These are phyloP conservation scores for Pangasius djambal DNA, from an alignment of 2,797 vertebrate species.

Conservation along the genomic window DNA sequence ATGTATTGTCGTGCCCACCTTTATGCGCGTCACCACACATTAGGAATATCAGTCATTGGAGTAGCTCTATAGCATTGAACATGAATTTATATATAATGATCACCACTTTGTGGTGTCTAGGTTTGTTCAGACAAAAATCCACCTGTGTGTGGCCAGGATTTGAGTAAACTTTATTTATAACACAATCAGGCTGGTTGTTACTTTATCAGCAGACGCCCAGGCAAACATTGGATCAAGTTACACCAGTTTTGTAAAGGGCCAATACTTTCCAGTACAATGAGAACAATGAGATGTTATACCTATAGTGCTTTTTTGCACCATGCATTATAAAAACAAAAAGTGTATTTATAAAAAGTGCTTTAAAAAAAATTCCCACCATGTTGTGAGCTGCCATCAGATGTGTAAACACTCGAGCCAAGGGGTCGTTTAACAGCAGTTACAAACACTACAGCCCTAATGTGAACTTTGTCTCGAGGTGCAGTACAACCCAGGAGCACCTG, in stretches of 20 bases:
- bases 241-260: not conserved
- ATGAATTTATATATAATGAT: not conserved
- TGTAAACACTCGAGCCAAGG: not conserved
- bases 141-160: conserved; percentile 1
- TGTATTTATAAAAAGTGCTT: conserved; percentile 4
- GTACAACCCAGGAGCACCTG: conserved; percentile 16
- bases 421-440: conserved; percentile 4
- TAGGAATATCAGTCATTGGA: not conserved
- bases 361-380: not conserved
- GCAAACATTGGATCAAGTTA: not conserved
- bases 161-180: conserved; percentile 5
- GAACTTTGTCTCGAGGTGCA: not conserved
- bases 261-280: not conserved
- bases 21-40: conserved; percentile 9
- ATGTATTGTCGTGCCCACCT: not conserved
- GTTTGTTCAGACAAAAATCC: not conserved
- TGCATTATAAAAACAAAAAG: not conserved
- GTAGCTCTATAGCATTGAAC: not conserved
- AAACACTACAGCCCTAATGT: conserved; percentile 23
- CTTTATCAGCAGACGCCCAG: not conserved
- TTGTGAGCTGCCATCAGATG: not conserved
- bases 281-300: not conserved
- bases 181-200: not conserved
- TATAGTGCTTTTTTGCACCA: not conserved
- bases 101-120: not conserved